A percentile compares a stretch with the other conserved stretches of the same genome.
phyloP scores from a whole-genome alignment of 2,888 invertebrate genomes.

The Congeria kusceri region DNA sequence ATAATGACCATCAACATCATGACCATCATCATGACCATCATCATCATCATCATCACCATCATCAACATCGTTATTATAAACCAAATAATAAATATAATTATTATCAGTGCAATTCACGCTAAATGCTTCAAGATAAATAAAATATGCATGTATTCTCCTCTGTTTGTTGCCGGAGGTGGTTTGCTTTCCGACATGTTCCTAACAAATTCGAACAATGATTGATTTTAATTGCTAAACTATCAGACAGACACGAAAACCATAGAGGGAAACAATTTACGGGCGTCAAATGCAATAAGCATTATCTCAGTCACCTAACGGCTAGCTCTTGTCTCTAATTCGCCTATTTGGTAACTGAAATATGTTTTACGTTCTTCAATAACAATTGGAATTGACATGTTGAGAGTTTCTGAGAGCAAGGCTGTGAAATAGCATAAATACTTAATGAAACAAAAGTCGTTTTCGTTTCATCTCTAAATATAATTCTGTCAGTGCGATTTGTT shows the following conservation, averaged over 20 bases:
- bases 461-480: conserved; percentile 40
- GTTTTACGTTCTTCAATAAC: conserved; percentile 49
- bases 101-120: no score
- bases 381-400: conserved; percentile 54
- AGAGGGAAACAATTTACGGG: conserved; percentile 58
- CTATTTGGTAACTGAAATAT: conserved; percentile 65
- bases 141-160: no score
- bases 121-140: no score
- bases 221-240: conserved; percentile 3
- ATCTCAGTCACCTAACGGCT: conserved; percentile 48
- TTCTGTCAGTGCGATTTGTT: conserved; percentile 14
- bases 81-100: no score
- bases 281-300: conserved; percentile 52
- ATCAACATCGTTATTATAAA: no score
- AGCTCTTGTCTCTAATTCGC: conserved; percentile 46
- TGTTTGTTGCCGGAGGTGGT: no score
- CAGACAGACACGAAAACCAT: conserved; percentile 26
- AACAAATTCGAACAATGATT: conserved; percentile 1
- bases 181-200: neutral
- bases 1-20: no score
- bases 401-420: conserved; percentile 45
- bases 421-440: conserved; percentile 48
- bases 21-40: no score
- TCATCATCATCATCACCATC: no score
- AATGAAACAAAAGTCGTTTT: conserved; percentile 50